A percentile compares a stretch with the other conserved stretches of the same genome.
These are phyloP conservation scores for Chaetodon auriga DNA, from an alignment of 2,113 vertebrate species.

Conservation along the genomic window DNA sequence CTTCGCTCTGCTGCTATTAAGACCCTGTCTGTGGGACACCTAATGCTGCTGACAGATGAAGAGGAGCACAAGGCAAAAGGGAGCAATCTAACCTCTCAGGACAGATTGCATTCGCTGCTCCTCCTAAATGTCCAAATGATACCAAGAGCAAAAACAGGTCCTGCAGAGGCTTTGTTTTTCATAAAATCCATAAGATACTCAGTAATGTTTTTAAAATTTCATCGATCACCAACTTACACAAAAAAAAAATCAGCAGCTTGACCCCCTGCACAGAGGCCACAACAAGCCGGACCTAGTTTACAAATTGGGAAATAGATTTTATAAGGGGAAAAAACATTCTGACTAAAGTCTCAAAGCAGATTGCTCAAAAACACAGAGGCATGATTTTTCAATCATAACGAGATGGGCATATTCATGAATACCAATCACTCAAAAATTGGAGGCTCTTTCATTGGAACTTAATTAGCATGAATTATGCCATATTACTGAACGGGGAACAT, in stretches of 20 bases:
- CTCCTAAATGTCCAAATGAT: constrained; percentile 16
- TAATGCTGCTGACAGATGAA: constrained; percentile 68
- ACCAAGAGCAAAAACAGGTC: not conserved
- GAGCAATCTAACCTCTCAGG: constrained; percentile 38
- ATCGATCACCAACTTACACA: too few species aligned
- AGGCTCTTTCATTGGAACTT: constrained; percentile 28
- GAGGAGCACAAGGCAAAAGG: constrained; percentile 49
- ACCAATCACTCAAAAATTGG: constrained; percentile 9
- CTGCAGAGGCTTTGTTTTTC: not conserved
- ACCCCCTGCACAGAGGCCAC: not conserved
- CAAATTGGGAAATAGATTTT: not conserved
- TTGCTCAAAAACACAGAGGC: not conserved
- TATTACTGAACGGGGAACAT: constrained; percentile 24
- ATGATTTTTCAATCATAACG: constrained; percentile 8
- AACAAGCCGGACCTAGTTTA: not conserved
- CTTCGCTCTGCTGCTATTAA: constrained; percentile 70
- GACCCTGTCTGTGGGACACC: constrained; percentile 63
- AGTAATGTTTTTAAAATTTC: too few species aligned
- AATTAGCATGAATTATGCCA: constrained; percentile 29
- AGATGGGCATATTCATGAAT: not conserved
- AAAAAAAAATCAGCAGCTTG: not conserved
- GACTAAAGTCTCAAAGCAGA: not conserved
- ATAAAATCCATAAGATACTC: too few species aligned
- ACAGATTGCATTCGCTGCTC: constrained; percentile 21
- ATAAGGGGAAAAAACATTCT: not conserved